phyloP scores from a whole-genome alignment of 2,888 invertebrate genomes.

The Mechanitis mazaeus region DNA sequence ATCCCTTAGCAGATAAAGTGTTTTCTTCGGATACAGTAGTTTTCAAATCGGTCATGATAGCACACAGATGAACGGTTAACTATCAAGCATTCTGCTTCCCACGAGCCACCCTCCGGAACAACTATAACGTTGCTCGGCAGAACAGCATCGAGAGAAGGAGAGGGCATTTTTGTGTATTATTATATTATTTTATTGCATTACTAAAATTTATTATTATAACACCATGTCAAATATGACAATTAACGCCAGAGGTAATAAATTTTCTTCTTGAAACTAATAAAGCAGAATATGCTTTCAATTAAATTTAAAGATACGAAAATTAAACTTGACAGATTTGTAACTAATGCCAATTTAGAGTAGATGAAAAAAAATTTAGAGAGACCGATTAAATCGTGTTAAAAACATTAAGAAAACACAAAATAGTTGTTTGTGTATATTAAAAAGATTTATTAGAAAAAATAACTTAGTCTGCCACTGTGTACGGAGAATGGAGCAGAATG shows the following conservation, averaged over 20 bases:
- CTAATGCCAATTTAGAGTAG: too few relatives aligned
- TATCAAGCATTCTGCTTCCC: conserved; percentile 38
- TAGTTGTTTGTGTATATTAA: too few relatives aligned
- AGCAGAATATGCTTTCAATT: not conserved
- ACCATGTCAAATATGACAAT: conserved; percentile 24
- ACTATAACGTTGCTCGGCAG: conserved; percentile 37
- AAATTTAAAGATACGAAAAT: too few relatives aligned
- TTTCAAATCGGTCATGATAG: conserved; percentile 70
- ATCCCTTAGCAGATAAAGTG: conserved; percentile 74
- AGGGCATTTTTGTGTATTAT: conserved; percentile 52
- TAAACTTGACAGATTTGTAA: too few relatives aligned
- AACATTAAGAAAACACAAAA: too few relatives aligned
- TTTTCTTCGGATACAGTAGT: conserved; percentile 65
- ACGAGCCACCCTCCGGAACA: conserved; percentile 34
- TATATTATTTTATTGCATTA: conserved; percentile 40
- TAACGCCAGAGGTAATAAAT: conserved; percentile 19
- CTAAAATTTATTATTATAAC: conserved; percentile 46
- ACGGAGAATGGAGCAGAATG: too few relatives aligned
- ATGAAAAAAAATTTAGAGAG: too few relatives aligned
- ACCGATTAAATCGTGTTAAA: too few relatives aligned
- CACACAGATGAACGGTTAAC: conserved; percentile 38
- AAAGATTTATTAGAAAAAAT: too few relatives aligned
- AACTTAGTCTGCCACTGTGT: too few relatives aligned
- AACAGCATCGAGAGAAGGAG: conserved; percentile 39
- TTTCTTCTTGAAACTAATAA: conserved; percentile 10